A percentile compares a stretch with the other conserved stretches of the same genome.
Evolutionary conservation across 2,797 vertebrate species (phyloP).

Genomic region (Tolypeutes matacus): DNA sequence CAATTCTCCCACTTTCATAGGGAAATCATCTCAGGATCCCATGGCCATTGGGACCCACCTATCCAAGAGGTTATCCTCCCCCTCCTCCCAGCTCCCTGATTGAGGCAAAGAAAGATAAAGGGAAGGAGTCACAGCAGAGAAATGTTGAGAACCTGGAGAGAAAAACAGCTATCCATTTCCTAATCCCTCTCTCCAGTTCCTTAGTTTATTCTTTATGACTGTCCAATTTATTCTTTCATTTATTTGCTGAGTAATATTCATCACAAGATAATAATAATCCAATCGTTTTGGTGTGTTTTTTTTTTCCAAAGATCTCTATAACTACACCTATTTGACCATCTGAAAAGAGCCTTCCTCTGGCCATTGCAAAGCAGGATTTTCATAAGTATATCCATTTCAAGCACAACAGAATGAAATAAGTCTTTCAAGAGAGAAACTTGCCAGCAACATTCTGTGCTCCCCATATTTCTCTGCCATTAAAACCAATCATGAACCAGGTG

Average conservation of each 20-base stretch:
- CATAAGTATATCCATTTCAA: background rate
- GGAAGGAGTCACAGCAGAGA: background rate
- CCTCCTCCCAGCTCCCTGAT: background rate
- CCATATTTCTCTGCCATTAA: slow-evolving; percentile 12
- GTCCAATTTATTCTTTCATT: background rate
- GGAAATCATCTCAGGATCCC: background rate
- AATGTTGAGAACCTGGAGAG: background rate
- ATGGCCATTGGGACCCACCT: background rate
- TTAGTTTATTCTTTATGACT: background rate
- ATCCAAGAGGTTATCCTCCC: background rate
- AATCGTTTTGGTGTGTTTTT: background rate
- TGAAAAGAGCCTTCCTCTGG: background rate
- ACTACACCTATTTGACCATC: background rate
- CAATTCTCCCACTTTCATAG: background rate
- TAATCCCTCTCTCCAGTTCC: background rate
- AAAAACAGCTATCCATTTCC: background rate
- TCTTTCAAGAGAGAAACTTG: background rate
- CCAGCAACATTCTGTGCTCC: background rate
- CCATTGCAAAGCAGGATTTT: background rate
- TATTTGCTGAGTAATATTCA: slow-evolving; percentile 21
- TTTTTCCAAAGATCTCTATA: background rate
- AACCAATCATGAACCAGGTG: background rate
- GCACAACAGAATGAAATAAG: background rate
- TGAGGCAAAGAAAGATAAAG: background rate
- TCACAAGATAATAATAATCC: background rate